phyloP scores from a whole-genome alignment of 2,797 vertebrate genomes.

The Microctenopoma steveboyesi region DNA sequence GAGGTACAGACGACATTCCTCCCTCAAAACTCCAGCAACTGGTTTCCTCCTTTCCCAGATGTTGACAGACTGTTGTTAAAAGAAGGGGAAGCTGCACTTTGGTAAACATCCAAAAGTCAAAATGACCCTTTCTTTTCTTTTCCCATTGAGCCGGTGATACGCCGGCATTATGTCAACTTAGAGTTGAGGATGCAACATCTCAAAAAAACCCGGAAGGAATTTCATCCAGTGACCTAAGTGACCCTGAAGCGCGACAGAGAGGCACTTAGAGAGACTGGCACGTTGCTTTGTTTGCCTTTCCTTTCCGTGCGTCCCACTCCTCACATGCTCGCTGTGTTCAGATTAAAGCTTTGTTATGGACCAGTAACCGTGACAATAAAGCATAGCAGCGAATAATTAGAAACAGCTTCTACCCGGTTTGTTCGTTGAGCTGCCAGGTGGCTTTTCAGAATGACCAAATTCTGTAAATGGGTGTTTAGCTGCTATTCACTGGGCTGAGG shows the following conservation, averaged over 20 bases:
- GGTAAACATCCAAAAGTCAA: too few species aligned
- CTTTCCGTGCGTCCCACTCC: conserved; percentile 42
- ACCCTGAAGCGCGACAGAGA: neutral
- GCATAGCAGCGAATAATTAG: conserved; percentile 30
- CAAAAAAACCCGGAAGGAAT: too few species aligned
- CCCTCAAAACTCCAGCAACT: too few species aligned
- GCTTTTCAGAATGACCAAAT: conserved; percentile 26
- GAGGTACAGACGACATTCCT: too few species aligned
- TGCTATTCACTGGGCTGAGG: conserved; percentile 8
- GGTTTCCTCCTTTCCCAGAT: too few species aligned
- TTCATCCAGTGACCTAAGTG: neutral
- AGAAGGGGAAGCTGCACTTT: too few species aligned
- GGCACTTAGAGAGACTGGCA: neutral
- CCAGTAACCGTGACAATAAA: conserved; percentile 65
- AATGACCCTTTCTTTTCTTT: too few species aligned
- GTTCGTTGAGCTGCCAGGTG: conserved; percentile 40
- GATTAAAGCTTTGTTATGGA: conserved; percentile 70
- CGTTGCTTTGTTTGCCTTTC: conserved; percentile 13
- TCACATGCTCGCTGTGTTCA: conserved; percentile 51
- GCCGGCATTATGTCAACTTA: too few species aligned
- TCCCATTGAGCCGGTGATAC: too few species aligned
- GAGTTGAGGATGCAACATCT: too few species aligned
- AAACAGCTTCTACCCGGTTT: conserved; percentile 24
- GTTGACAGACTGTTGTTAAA: too few species aligned
- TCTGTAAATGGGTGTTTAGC: conserved; percentile 13